Conservation (phyloP, 2,797 vertebrate species). For the Momotus momota region DNA sequence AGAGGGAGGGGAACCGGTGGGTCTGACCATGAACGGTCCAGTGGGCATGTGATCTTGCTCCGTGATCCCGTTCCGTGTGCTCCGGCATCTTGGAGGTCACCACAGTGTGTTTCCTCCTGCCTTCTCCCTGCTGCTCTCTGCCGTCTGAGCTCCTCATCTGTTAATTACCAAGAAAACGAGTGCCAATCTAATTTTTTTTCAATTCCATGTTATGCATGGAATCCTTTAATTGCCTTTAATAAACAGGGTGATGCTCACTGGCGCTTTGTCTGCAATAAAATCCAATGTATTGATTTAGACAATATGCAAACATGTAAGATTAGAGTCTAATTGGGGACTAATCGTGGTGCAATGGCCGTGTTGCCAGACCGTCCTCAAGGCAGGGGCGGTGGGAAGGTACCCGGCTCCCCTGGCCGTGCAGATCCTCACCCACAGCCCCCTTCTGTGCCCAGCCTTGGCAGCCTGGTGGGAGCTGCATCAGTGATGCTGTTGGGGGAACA, state of each 20-base stretch:
- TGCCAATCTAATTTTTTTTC: not conserved
- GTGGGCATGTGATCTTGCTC: not conserved
- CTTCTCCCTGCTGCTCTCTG: not conserved
- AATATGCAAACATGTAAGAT: not conserved
- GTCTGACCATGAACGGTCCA: accelerated
- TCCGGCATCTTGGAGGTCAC: accelerated
- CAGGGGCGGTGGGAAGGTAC: not conserved
- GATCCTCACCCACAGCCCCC: not conserved
- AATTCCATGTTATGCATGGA: not conserved
- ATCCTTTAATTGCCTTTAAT: not conserved
- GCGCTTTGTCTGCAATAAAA: not conserved
- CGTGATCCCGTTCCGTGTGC: not conserved
- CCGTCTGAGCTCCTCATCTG: not conserved
- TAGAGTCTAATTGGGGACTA: not conserved
- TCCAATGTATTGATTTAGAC: not conserved
- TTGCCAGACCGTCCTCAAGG: not conserved
- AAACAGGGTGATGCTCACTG: not conserved
- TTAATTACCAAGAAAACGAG: not conserved
- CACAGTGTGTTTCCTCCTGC: not conserved
- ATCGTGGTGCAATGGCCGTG: accelerated
- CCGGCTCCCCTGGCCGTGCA: not conserved
- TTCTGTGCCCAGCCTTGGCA: accelerated
- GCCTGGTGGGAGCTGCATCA: not conserved
- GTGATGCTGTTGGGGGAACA: not conserved
- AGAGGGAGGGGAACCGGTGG: not conserved